phyloP scores from a whole-genome alignment of 2,888 invertebrate species.

The Lypha dubia region DNA sequence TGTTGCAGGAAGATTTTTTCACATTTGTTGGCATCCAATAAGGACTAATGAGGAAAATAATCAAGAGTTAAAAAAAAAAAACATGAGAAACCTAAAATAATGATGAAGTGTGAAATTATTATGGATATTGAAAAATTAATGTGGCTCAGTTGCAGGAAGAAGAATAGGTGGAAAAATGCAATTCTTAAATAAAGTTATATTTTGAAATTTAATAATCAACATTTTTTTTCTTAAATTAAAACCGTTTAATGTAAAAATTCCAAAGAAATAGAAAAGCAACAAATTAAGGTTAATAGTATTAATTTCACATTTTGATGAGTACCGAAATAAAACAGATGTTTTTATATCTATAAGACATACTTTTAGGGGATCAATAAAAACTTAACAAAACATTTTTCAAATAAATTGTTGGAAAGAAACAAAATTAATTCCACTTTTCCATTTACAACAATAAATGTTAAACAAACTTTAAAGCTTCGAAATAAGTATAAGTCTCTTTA shows the following conservation, averaged over 20 bases:
- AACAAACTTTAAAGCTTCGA: background rate
- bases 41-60: slow-evolving; percentile 1
- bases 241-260: slow-evolving; percentile 13
- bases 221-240: slow-evolving; percentile 28
- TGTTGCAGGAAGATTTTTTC: slow-evolving; percentile 25
- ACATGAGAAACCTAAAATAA: slow-evolving; percentile 33
- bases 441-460: background rate
- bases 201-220: slow-evolving; percentile 35
- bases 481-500: too few species aligned
- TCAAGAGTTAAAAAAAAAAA: background rate
- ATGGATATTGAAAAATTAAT: slow-evolving; percentile 61
- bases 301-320: slow-evolving; percentile 22
- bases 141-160: slow-evolving; percentile 4
- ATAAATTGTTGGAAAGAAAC: background rate
- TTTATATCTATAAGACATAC: background rate
- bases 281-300: slow-evolving; percentile 44
- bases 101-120: slow-evolving; percentile 52
- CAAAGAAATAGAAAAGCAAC: background rate
- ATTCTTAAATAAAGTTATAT: background rate
- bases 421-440: background rate
- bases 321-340: slow-evolving; percentile 20
- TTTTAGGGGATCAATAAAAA: slow-evolving; percentile 5
- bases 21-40: slow-evolving; percentile 30
- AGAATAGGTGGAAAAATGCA: background rate
- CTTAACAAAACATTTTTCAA: background rate